Percentiles rank a stretch among this genome's conserved stretches.
These are phyloP conservation scores for Cecropterus lyciades DNA, from an alignment of 1,140 invertebrate species.

Conservation along the genomic window DNA sequence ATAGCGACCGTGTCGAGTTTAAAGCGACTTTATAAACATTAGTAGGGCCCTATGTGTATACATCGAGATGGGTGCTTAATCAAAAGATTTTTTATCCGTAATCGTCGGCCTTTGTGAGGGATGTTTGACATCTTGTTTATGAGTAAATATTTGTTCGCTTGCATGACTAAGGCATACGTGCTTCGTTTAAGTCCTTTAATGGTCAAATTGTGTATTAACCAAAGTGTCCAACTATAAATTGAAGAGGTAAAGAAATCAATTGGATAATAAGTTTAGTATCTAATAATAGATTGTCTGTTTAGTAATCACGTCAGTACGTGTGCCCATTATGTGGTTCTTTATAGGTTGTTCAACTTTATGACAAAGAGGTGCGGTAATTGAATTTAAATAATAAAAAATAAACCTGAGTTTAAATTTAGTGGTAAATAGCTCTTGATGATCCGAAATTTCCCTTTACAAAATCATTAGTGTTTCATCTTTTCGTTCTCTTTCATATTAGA, in stretches of 20 bases:
- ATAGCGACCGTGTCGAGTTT: too few species aligned
- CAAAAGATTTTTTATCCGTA: conserved; percentile 33
- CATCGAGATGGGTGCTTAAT: not conserved
- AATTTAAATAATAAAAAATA: conserved; percentile 7
- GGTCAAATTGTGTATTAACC: conserved; percentile 44
- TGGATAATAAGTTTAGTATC: conserved; percentile 23
- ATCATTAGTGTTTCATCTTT: too few species aligned
- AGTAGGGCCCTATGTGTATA: too few species aligned
- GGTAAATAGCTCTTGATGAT: too few species aligned
- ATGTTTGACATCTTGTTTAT: conserved; percentile 54
- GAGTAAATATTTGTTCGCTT: conserved; percentile 52
- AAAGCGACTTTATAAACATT: too few species aligned
- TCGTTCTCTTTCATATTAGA: too few species aligned
- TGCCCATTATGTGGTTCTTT: conserved; percentile 13
- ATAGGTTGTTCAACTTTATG: conserved; percentile 17
- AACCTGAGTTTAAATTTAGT: conserved; percentile 1
- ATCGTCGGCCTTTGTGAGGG: conserved; percentile 35
- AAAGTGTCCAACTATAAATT: conserved; percentile 38
- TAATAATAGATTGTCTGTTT: conserved; percentile 6
- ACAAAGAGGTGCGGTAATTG: conserved; percentile 10
- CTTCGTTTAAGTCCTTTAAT: conserved; percentile 44
- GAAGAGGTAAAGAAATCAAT: conserved; percentile 25
- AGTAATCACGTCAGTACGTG: conserved; percentile 15
- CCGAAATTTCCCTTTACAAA: too few species aligned
- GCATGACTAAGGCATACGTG: conserved; percentile 48